A percentile compares a stretch with the other conserved stretches of the same genome.
Evolutionary conservation across 2,797 vertebrate genomes (phyloP).

Genomic region (Phalanger gymnotis): DNA sequence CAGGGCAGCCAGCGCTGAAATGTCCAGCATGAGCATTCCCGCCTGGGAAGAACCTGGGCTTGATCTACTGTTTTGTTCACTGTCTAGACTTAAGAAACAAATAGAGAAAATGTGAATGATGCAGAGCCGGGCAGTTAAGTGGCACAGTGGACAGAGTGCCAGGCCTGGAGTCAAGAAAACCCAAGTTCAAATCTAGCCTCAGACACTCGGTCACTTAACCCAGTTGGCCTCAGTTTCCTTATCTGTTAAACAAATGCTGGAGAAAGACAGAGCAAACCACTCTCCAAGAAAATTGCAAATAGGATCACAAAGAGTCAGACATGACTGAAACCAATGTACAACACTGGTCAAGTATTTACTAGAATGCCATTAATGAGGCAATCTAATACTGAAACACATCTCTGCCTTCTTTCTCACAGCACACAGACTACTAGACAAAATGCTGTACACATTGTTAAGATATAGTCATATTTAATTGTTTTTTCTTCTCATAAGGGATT

Average conservation of each 20-base stretch:
- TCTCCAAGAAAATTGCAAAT: background rate
- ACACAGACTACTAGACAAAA: background rate
- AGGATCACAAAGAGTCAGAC: background rate
- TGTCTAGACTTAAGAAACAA: background rate
- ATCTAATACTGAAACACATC: background rate
- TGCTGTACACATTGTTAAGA: background rate
- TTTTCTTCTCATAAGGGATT: background rate
- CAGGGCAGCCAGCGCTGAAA: too few species aligned
- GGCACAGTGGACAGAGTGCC: background rate
- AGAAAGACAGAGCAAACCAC: background rate
- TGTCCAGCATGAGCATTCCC: too few species aligned
- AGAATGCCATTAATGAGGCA: background rate
- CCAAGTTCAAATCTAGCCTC: too few species aligned
- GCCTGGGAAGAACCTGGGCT: too few species aligned
- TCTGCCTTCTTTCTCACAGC: background rate
- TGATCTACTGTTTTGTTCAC: too few species aligned
- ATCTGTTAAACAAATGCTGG: background rate
- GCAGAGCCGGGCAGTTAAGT: background rate
- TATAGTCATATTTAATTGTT: background rate
- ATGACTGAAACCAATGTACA: background rate
- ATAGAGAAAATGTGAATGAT: background rate
- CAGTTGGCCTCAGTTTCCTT: background rate
- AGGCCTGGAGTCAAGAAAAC: background rate
- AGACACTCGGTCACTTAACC: background rate
- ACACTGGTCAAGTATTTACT: background rate